phyloP scores from a whole-genome alignment of 2,888 invertebrate genomes.

The Litoditis marina region DNA sequence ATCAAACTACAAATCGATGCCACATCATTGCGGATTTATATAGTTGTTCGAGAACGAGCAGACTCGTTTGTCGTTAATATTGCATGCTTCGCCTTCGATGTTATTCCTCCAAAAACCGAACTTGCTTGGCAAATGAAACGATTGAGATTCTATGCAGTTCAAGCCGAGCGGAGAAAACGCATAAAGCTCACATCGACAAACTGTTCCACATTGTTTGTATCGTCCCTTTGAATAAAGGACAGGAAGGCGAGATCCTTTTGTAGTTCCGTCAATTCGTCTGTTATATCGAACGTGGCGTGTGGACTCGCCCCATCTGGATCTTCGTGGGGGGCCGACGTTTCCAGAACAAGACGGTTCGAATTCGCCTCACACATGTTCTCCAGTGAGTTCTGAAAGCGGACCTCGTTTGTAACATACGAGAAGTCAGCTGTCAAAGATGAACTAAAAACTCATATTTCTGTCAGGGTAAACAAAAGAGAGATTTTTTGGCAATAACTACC shows the following conservation, averaged over 20 bases:
- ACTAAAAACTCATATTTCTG: no score
- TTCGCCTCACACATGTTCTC: slow-evolving; percentile 36
- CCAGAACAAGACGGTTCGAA: slow-evolving; percentile 29
- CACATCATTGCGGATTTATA: no score
- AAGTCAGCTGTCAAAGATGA: no score
- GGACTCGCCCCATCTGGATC: slow-evolving; percentile 27
- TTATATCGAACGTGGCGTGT: slow-evolving; percentile 39
- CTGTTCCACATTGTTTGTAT: slow-evolving; percentile 51
- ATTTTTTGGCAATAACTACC: no score
- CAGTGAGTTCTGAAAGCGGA: slow-evolving; percentile 38
- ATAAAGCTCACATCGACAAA: slow-evolving; percentile 39
- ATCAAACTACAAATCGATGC: no score
- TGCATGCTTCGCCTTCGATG: no score
- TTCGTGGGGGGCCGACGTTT: slow-evolving; percentile 30
- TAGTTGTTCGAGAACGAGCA: no score
- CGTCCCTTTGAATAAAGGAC: slow-evolving; percentile 48
- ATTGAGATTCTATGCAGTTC: no score
- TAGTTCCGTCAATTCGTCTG: slow-evolving; percentile 48
- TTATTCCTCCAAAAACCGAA: no score
- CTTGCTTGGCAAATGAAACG: no score
- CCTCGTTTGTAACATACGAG: neutral
- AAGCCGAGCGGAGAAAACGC: neutral
- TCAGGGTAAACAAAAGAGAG: no score
- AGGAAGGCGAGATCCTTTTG: slow-evolving; percentile 52
- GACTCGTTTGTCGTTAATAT: no score